Conservation (phyloP, 1,140 invertebrate species). For the Eriocheir sinensis region DNA sequence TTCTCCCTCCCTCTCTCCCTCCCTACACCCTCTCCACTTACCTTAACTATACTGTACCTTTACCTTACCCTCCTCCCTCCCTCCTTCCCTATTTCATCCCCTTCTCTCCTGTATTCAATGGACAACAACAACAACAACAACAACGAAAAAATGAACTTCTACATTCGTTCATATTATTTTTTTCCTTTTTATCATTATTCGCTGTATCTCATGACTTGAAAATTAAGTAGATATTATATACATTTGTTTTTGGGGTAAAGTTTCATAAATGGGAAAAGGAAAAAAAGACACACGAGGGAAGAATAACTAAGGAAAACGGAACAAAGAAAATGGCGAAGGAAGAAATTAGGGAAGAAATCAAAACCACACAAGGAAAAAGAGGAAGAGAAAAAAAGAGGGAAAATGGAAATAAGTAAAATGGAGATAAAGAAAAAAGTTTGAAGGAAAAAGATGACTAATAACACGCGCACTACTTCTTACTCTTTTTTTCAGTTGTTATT, state of each 20-base stretch:
- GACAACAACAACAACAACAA: background rate
- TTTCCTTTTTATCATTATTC: too few relatives aligned
- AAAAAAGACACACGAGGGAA: background rate
- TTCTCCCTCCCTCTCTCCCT: constrained; percentile 30
- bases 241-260: too few relatives aligned
- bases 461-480: background rate
- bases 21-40: background rate
- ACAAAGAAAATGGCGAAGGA: background rate
- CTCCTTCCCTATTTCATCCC: background rate
- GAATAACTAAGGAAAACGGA: background rate
- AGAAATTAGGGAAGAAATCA: background rate
- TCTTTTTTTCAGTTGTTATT: background rate
- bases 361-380: background rate
- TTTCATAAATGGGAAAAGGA: too few relatives aligned
- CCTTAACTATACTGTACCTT: background rate
- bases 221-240: too few relatives aligned
- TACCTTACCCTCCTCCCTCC: background rate
- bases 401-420: background rate
- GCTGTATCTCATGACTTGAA: too few relatives aligned
- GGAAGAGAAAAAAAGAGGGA: background rate
- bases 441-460: background rate
- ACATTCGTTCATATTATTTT: too few relatives aligned
- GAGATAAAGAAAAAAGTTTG: background rate
- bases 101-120: background rate
- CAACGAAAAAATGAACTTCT: background rate